These are phyloP conservation scores for Rhagologus leucostigma DNA, from an alignment of 2,113 vertebrate genomes.

Conservation along the genomic window DNA sequence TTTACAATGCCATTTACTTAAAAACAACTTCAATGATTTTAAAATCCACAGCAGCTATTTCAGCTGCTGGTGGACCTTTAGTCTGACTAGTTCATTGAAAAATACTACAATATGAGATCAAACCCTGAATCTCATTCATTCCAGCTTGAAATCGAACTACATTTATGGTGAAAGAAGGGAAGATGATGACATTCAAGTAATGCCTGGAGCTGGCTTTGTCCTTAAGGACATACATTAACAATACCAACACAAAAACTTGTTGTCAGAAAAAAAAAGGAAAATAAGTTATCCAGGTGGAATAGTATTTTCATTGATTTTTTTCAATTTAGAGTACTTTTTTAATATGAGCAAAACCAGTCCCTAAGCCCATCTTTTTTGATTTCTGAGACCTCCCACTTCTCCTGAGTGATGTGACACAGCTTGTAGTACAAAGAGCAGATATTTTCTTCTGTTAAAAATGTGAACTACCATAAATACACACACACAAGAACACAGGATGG, in stretches of 20 bases:
- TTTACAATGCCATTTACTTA: neutral
- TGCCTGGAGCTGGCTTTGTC: neutral
- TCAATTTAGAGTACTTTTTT: neutral
- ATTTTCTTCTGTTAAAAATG: neutral
- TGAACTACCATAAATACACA: neutral
- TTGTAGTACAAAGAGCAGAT: neutral
- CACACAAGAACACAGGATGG: neutral
- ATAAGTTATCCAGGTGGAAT: neutral
- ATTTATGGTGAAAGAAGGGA: neutral
- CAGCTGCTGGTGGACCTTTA: neutral
- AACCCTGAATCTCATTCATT: neutral
- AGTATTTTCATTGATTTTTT: neutral
- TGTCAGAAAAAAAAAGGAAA: no score
- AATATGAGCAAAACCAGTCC: neutral
- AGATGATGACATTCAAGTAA: neutral
- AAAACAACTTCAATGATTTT: neutral
- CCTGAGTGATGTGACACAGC: neutral
- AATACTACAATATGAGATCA: neutral
- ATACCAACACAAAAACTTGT: neutral
- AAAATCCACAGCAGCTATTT: neutral
- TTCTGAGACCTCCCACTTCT: neutral
- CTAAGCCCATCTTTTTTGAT: neutral
- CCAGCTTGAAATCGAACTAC: neutral
- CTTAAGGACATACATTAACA: neutral
- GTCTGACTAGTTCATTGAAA: neutral